A percentile compares a stretch with the other conserved stretches of the same genome.
These are phyloP conservation scores for Pyrochroa serraticornis DNA, from an alignment of 2,888 invertebrate genomes.

Conservation along the genomic window DNA sequence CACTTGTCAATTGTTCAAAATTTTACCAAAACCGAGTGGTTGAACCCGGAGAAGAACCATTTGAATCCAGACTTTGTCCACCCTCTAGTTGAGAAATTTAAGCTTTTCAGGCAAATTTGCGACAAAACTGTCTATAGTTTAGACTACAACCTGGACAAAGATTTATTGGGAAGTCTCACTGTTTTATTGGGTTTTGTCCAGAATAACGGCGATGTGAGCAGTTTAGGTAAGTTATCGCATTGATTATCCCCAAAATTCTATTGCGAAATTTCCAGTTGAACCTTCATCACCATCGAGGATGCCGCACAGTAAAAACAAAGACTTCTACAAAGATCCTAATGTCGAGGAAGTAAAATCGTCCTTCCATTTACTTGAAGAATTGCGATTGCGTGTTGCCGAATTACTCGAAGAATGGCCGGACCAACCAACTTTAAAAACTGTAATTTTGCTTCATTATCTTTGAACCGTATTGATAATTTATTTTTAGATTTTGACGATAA, in stretches of 20 bases:
- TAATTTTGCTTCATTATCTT: conserved; percentile 52
- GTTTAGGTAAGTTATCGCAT: conserved; percentile 36
- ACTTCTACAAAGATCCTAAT: conserved; percentile 87
- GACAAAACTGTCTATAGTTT: conserved; percentile 61
- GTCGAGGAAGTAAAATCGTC: conserved; percentile 78
- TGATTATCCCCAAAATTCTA: too few relatives aligned
- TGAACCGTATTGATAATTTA: conserved; percentile 7
- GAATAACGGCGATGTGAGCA: conserved; percentile 56
- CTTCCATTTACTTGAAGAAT: conserved; percentile 69
- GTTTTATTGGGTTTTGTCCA: conserved; percentile 64
- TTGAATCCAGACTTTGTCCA: conserved; percentile 56
- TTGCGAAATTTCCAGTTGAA: conserved; percentile 33
- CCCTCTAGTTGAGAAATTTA: conserved; percentile 66
- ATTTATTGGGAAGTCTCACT: conserved; percentile 64
- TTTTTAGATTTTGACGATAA: conserved; percentile 68
- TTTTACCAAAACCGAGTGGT: conserved; percentile 68
- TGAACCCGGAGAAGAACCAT: conserved; percentile 57
- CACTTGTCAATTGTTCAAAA: conserved; percentile 66
- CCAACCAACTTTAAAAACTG: conserved; percentile 84
- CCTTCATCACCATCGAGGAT: conserved; percentile 38
- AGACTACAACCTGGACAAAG: conserved; percentile 62
- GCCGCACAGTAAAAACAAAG: conserved; percentile 53
- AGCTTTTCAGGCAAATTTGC: conserved; percentile 64
- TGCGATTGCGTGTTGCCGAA: conserved; percentile 66
- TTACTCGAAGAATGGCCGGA: conserved; percentile 85